Conservation (phyloP, 1,140 invertebrate genomes). For the Tigriopus japonicus region DNA sequence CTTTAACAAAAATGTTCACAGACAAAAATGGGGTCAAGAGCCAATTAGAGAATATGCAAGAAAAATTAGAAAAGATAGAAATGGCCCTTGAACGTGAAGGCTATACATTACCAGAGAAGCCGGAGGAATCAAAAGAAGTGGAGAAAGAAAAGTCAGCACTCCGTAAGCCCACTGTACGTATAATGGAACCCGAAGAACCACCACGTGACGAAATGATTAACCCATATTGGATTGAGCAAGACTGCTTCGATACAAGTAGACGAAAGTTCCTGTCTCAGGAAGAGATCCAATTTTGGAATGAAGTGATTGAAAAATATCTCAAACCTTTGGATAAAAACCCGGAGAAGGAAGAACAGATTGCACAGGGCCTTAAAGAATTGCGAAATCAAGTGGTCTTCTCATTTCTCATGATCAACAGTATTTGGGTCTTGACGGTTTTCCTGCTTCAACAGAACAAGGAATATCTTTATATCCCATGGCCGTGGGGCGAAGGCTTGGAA, state of each 20-base stretch:
- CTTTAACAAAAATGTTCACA: background rate
- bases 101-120: background rate
- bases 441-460: slow-evolving; percentile 28
- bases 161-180: background rate
- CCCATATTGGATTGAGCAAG: background rate
- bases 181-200: background rate
- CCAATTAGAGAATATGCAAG: background rate
- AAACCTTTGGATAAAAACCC: slow-evolving; percentile 14
- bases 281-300: slow-evolving; percentile 3
- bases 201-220: background rate
- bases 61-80: slow-evolving; percentile 19
- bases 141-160: background rate
- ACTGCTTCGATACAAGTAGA: background rate
- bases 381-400: slow-evolving; percentile 32
- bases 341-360: slow-evolving; percentile 6
- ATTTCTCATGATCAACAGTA: slow-evolving; percentile 32
- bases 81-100: slow-evolving; percentile 19
- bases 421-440: slow-evolving; percentile 31
- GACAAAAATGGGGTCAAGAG: background rate
- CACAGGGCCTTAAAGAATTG: slow-evolving; percentile 24
- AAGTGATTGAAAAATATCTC: slow-evolving; percentile 2
- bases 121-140: background rate
- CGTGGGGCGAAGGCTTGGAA: slow-evolving; percentile 22
- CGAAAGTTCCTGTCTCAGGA: background rate
- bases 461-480: slow-evolving; percentile 28